Evolutionary conservation across 35 echinoderm and acorn worm species (phyloP), one percentile per base, ranked within the genome.

Genomic region (Heliocidaris tuberculata): DNA sequence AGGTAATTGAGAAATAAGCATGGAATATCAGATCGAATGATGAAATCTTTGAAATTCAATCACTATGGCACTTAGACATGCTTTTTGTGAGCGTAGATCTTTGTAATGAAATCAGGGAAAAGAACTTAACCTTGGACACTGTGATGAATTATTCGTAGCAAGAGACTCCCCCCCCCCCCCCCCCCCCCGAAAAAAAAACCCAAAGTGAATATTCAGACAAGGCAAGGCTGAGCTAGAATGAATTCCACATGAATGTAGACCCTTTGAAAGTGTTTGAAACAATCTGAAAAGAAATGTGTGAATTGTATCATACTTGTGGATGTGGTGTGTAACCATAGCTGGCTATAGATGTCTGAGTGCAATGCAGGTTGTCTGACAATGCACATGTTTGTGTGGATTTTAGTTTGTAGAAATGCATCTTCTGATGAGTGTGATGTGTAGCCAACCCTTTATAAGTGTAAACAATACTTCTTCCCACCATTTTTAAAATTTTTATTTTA

Each of bases 1-100:
- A 78, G 65, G 65, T 78, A 78, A 78, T 78, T 78, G 65, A 78
- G 65, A 78, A 78, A 78, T 78, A 78, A 78, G 21, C 65, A 78
- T 78, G 21, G 65, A 78, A 78, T 78, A 78, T 78, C 65, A 78
- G 65, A 78, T 78, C 2, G 27, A 78, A 78, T 78, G 65, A 78
- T 78, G 65, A n/a, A 78, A 78, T 78, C 65, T 78, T n/a, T 78
- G 17, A 78, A 78, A 78, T 78, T 78, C 65, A 78, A 78, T 78
- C 65, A 78, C 21, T 19, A 78, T 78, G 65, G 65, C 65, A 27
- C 65, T 78, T 78, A 78, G 27, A 24, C 19, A 78, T 78, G 65
- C 65, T 78, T 78, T 78, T 78, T 78, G 65, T 78, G 65, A 78
- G 65, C 65, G 27, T 78, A 24, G 65, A 78, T 78, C 65, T 78